Evolutionary conservation across 2,797 vertebrate genomes (phyloP).

Genomic region (Paedocypris micromegethes): DNA sequence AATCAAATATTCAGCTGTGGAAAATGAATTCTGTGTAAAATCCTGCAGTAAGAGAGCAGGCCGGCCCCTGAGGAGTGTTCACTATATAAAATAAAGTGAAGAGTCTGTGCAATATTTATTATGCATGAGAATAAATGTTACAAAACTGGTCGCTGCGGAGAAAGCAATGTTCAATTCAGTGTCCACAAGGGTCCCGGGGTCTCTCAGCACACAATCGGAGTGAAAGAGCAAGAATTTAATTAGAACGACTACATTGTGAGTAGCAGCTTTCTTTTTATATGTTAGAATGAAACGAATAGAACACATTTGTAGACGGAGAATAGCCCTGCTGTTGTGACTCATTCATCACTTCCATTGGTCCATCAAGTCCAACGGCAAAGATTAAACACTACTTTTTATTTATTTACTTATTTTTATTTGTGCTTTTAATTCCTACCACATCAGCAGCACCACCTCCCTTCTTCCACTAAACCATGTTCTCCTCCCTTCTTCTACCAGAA

Average conservation of each 20-base stretch:
- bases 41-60: conserved; percentile 50
- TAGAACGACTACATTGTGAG: not conserved
- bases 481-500: not conserved
- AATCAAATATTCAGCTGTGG: conserved; percentile 49
- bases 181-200: conserved; percentile 46
- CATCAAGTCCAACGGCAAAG: no score
- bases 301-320: no score
- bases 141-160: conserved; percentile 61
- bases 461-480: conserved; percentile 22
- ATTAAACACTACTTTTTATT: no score
- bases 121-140: conserved; percentile 68
- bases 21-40: conserved; percentile 56
- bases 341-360: no score
- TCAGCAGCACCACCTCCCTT: conserved; percentile 26
- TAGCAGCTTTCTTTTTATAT: no score
- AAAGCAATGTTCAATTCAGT: conserved; percentile 53
- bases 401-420: no score
- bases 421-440: no score
- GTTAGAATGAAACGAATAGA: no score
- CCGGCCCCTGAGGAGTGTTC: conserved; percentile 56
- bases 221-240: not conserved
- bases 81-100: conserved; percentile 59
- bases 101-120: conserved; percentile 61
- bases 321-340: no score
- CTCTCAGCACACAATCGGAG: conserved; percentile 39